Percentiles rank a stretch among this genome's conserved stretches.
Conservation (phyloP, 2,797 vertebrate species). For the Intellagama lesueurii region DNA sequence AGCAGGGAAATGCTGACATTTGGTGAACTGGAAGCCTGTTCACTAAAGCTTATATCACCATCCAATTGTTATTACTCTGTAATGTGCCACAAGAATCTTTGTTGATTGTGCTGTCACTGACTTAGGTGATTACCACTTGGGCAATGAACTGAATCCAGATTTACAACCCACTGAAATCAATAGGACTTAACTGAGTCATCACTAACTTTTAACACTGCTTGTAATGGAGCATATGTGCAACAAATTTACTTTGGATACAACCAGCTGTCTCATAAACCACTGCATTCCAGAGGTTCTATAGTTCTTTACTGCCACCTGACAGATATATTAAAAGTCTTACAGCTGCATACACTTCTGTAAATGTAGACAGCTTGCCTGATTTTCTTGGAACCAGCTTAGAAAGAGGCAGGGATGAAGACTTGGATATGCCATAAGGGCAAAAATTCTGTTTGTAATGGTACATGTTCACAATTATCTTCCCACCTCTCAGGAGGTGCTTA, state of each 20-base stretch:
- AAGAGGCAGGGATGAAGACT: background rate
- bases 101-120: background rate
- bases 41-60: background rate
- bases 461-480: background rate
- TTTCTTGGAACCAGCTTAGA: background rate
- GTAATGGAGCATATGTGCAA: background rate
- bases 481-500: background rate
- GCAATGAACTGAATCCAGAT: background rate
- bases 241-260: background rate
- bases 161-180: background rate
- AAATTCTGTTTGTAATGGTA: background rate
- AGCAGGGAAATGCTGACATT: background rate
- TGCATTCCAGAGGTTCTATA: no score
- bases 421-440: background rate
- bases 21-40: background rate
- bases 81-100: background rate
- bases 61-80: background rate
- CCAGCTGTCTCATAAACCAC: background rate
- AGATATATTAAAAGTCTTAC: no score
- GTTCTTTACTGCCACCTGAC: background rate
- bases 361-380: background rate
- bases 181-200: background rate
- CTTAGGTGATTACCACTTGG: background rate
- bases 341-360: background rate
- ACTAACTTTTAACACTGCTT: background rate